Evolutionary conservation across 2,888 invertebrate species (phyloP).

Genomic region (Psococerastis gibbosa): DNA sequence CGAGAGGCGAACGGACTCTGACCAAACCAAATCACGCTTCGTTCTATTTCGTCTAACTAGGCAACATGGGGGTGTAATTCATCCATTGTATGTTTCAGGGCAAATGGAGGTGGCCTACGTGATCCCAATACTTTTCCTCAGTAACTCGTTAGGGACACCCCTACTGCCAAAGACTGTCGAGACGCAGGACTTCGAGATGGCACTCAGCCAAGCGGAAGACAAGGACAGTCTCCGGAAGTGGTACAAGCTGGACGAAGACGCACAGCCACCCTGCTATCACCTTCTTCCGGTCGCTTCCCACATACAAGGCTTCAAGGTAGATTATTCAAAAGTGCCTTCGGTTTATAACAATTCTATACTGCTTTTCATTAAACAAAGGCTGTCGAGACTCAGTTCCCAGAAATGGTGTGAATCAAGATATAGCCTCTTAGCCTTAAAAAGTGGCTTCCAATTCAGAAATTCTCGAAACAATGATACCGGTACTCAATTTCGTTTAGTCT

Average conservation of each 20-base stretch:
- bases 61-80: too few species aligned
- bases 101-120: constrained; percentile 56
- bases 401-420: too few species aligned
- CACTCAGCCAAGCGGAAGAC: constrained; percentile 43
- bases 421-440: too few species aligned
- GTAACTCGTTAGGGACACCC: constrained; percentile 56
- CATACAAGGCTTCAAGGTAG: constrained; percentile 32
- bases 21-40: too few species aligned
- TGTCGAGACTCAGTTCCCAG: too few species aligned
- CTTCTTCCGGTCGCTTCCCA: constrained; percentile 38
- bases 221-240: constrained; percentile 26
- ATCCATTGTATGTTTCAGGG: constrained; percentile 31
- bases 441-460: too few species aligned
- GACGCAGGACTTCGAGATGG: constrained; percentile 58
- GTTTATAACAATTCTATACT: too few species aligned
- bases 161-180: constrained; percentile 59
- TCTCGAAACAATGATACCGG: too few species aligned
- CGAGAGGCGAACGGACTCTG: too few species aligned
- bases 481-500: constrained; percentile 4
- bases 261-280: constrained; percentile 57
- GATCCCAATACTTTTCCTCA: constrained; percentile 58
- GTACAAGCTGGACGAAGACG: constrained; percentile 50
- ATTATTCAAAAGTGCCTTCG: too few species aligned
- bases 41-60: too few species aligned
- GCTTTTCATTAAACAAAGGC: too few species aligned